phyloP scores from a whole-genome alignment of 1,140 invertebrate species.

The Agrypnia vestita region DNA sequence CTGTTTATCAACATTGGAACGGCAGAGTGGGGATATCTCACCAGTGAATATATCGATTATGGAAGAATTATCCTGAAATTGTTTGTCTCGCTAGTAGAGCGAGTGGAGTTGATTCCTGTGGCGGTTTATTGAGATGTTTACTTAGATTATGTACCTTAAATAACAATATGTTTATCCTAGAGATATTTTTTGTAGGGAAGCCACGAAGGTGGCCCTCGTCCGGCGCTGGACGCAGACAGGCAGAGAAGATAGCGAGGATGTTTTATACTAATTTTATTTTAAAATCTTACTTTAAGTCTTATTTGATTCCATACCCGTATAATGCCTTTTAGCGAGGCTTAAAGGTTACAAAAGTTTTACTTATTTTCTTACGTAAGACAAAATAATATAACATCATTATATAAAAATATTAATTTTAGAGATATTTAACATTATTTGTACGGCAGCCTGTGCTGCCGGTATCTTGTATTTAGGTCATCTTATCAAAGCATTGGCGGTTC shows the following conservation, averaged over 20 bases:
- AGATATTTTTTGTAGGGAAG: too few species aligned
- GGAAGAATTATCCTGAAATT: not conserved
- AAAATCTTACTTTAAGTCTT: slow-evolving; percentile 3
- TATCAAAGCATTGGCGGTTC: not conserved
- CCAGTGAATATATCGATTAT: not conserved
- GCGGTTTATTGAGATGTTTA: slow-evolving; percentile 35
- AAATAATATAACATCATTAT: not conserved
- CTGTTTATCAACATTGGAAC: not conserved
- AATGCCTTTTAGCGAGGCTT: slow-evolving; percentile 14
- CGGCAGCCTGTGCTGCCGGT: not conserved
- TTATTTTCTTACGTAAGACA: slow-evolving; percentile 28
- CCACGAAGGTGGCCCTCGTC: too few species aligned
- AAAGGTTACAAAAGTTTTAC: slow-evolving; percentile 30
- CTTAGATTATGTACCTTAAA: slow-evolving; percentile 31
- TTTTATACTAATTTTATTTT: slow-evolving; percentile 16
- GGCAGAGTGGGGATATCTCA: not conserved
- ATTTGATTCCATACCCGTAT: not conserved
- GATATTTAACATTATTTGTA: slow-evolving; percentile 2
- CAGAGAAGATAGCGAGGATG: too few species aligned
- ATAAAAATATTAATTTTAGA: slow-evolving; percentile 9
- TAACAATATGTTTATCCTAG: not conserved
- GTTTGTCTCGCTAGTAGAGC: not conserved
- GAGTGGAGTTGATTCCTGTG: not conserved
- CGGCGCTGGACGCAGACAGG: too few species aligned
- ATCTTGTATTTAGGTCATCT: slow-evolving; percentile 23